Base-by-base conservation (phyloP, 2,797 vertebrate genomes). In the Miichthys miiuy region DNA sequence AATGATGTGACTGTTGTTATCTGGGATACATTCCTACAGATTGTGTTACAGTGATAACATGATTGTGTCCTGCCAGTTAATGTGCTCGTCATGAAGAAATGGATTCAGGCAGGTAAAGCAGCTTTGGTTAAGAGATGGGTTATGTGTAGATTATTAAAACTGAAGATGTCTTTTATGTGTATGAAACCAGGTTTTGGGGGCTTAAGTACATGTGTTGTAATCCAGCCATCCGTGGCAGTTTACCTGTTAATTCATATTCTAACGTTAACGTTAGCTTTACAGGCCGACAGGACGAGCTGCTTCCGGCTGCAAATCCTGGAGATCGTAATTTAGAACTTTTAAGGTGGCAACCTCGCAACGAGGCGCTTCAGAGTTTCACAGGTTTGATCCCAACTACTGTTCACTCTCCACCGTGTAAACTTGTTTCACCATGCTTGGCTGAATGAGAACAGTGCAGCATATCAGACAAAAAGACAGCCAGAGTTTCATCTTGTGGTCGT, bases 11-110 rank as follows among this genome's bases (percentile, higher is more conserved):
- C 38, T 68, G 41, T 44, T 42, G 16, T 47, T 27, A 70, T 20
- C 5, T 34, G 34, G 34, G 44, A 52, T 48, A 75, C 58, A 81
- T 70, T 86, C 72, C 25, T 77, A 16, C 27, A 58, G 42, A 63
- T 5, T n/a, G 58, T 61, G 18, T 75, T 71, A 14, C 10, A 18
- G 17, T 69, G 44, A 16, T 25, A 54, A 38, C 34, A 65, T 10
- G 25, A 47, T 5, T 61, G 34, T 46, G 2, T 54, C 42, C 67
- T 77, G 34, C 51, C 42, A 55, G 41, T 50, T 9, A 3, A 54
- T 21, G 10, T 69, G 21, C 25, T 51, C 51, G 6, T 51, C 42
- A 58, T 55, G 42, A 75, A 23, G 65, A 69, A 25, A n/a, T 46
- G 44, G 54, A 38, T 57, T 67, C 13, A 18, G 52, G 69, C 68